Evolutionary conservation across 1,140 invertebrate species (phyloP), one percentile per base, ranked within the genome.

Genomic region (Anoplolepis gracilipes): DNA sequence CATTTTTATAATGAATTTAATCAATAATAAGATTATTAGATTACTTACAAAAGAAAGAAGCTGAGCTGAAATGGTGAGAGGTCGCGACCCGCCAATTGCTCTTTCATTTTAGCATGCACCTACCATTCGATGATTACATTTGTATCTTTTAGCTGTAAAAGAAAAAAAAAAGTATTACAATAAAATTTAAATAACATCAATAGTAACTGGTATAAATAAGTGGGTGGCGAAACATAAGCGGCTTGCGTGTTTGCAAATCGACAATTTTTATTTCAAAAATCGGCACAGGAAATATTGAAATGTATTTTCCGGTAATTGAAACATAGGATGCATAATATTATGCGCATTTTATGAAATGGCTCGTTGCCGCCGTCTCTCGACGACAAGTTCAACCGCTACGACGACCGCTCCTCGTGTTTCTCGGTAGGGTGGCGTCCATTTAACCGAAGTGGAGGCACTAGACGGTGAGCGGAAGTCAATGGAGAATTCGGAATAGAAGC

Each of bases 401-500:
- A 78, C 76, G 61, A 13, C 6, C 57, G 72, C 69, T 49, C 69
- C 69, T 70, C 73, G 49, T 62, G 67, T 61, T 73, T 84, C 84
- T 79, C 84, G 62, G 61, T 55, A 30, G 61, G 65, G 62, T 67
- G n/a, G 76, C 87, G 78, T 84, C 87, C 78, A 87, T 90, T 91
- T 88, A 88, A 89, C 65, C 22, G 64, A 64, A 73, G 75, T 42
- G 69, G 86, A 87, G 36, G 85, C 73, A 69, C 72, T 84, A 87
- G 88, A 84, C 65, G 59, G 49, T 49, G 67, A 88, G 61, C 78
- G 90, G 87, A 92, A 89, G 87, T 86, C 85, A 89, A 90, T 89
- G 70, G 87, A 87, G 76, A 82, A 77, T 61, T 72, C 25, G 62
- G 64, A 64, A 84, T 73, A 70, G 46, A 81, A 87, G 85, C 84